Evolutionary conservation across 2,888 invertebrate species (phyloP), one percentile per base, ranked within the genome.

Genomic region (Caenorhabditis sinica): DNA sequence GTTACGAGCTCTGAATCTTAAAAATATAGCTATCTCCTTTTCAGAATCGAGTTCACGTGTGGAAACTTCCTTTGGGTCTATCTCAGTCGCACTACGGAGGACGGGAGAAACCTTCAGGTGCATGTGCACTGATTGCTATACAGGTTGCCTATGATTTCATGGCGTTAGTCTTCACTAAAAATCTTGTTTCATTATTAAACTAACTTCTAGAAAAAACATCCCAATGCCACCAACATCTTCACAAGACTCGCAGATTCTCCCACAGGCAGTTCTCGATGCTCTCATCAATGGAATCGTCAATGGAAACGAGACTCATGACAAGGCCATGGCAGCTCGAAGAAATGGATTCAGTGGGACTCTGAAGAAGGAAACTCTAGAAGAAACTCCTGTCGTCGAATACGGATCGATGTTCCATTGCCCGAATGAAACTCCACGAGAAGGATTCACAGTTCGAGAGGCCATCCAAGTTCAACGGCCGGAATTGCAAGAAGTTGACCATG

Each of bases 71-170:
- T 49, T 36, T 81, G 25, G 56, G 40, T 25, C 17, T 82, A 0
- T 85, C 85, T 13, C 85, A 85, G 40, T 85, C 85, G 2, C 75
- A 79, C 25, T 82, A 76, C 33, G 85, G 85, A 20, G 85, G 82
- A 13, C 45, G 85, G 15, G 45, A 51, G 17, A 73, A 43, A n/a
- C 85, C 82, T 11, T 85, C 85, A 28, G 77, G 76, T 28, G 85
- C 85, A 15, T 85, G 85, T 43, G 82, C 85, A 23, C 45, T 85
- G 2, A 85, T 85, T 51, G 74, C 85, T 2, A 61, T 85, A 13
- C 85, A 85, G 56, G 74, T 85, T 30, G 77, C 82, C 3, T 43
- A 77, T 13, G 77, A 82, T 43, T 74, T 85, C 25, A 23, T 81
- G 51, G 79, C 61, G 77, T 77, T n/a, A 56, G n/a, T 17, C 17